phyloP scores from a whole-genome alignment of 1,140 invertebrate genomes.

The Achroia grisella region DNA sequence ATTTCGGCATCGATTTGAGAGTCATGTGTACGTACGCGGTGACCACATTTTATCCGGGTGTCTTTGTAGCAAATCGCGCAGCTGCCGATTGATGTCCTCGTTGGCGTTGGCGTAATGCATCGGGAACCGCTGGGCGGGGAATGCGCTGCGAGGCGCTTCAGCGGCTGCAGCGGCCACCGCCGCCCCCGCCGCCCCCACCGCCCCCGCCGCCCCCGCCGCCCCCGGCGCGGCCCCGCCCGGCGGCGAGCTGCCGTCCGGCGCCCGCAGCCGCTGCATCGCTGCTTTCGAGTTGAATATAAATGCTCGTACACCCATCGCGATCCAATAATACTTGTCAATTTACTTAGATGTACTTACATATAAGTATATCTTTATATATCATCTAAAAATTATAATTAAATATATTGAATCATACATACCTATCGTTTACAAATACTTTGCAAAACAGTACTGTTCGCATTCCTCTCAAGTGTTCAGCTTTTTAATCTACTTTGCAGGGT shows the following conservation, averaged over 20 bases:
- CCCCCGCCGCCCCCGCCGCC: constrained; percentile 7
- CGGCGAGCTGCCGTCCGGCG: constrained; percentile 54
- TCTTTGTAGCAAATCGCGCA: constrained; percentile 88
- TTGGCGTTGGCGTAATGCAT: constrained; percentile 42
- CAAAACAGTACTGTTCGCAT: too few species aligned
- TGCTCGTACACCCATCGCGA: neutral
- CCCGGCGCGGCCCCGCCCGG: constrained; percentile 9
- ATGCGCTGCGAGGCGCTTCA: constrained; percentile 41
- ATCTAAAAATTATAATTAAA: too few species aligned
- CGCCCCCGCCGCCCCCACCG: constrained; percentile 9
- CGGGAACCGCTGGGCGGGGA: constrained; percentile 50
- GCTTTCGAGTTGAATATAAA: constrained; percentile 17
- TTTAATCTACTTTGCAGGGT: too few species aligned
- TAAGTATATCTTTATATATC: too few species aligned
- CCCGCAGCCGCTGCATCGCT: constrained; percentile 57
- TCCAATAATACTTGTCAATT: too few species aligned
- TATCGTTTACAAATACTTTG: too few species aligned
- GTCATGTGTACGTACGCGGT: constrained; percentile 41
- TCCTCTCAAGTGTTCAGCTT: too few species aligned
- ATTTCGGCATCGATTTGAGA: too few species aligned
- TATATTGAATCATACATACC: too few species aligned
- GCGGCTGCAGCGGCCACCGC: constrained; percentile 11
- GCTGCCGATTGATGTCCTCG: constrained; percentile 78
- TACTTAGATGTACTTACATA: too few species aligned
- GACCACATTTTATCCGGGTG: constrained; percentile 74